Conservation (phyloP, 2,113 vertebrate species). For the Bombycilla garrulus region DNA sequence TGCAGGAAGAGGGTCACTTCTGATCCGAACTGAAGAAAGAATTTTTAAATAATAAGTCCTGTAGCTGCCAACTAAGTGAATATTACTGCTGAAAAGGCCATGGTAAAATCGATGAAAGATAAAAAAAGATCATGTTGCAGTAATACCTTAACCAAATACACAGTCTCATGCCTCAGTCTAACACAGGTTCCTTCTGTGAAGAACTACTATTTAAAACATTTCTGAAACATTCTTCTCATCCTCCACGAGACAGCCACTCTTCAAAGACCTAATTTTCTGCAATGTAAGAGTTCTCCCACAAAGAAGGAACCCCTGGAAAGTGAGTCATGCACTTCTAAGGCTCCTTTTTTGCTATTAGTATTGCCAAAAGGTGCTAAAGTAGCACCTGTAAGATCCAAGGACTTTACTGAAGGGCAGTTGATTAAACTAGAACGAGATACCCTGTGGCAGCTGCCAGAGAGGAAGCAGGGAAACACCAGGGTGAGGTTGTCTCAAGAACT, state of each 20-base stretch:
- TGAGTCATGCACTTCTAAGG: neutral
- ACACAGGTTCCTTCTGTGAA: neutral
- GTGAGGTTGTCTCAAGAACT: neutral
- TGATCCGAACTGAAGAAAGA: neutral
- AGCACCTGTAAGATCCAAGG: neutral
- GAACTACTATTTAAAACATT: neutral
- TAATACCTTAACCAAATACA: neutral
- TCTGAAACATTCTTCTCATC: neutral
- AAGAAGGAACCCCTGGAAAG: neutral
- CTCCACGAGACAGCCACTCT: neutral
- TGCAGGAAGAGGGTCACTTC: neutral
- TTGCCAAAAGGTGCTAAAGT: neutral
- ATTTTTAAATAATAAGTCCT: neutral
- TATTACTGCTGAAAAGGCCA: neutral
- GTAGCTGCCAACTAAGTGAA: neutral
- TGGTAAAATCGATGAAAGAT: neutral
- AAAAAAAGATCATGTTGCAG: neutral
- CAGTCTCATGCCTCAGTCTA: neutral
- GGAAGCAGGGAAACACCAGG: neutral
- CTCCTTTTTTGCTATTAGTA: neutral
- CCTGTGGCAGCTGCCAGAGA: neutral
- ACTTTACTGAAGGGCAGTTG: neutral
- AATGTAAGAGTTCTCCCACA: neutral
- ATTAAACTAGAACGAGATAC: neutral
- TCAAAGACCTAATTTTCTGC: neutral